Conservation (phyloP, 2,113 vertebrate species). For the Nanorana parkeri region DNA sequence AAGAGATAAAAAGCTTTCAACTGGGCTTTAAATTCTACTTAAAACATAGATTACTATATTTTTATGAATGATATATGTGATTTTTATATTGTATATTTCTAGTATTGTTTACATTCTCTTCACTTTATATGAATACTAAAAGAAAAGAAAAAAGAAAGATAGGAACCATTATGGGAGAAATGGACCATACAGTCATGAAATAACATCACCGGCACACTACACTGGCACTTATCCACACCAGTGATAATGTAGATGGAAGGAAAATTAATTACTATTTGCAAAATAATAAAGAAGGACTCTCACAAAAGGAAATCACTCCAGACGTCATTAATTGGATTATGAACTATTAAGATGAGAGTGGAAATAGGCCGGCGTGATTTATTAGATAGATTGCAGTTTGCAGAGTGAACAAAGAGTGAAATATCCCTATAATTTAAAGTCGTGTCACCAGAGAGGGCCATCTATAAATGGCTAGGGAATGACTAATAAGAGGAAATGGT, state of each 20-base stretch:
- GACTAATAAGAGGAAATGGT: too few relatives aligned
- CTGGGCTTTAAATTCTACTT: too few relatives aligned
- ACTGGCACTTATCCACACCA: slow-evolving; percentile 17
- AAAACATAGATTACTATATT: too few relatives aligned
- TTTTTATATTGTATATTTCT: too few relatives aligned
- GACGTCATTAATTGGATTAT: slow-evolving; percentile 45
- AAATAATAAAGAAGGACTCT: slow-evolving; percentile 42
- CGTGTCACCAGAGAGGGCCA: background rate
- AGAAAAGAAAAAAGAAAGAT: too few relatives aligned
- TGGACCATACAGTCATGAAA: too few relatives aligned
- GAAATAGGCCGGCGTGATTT: slow-evolving; percentile 2
- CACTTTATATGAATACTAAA: too few relatives aligned
- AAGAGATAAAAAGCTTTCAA: too few relatives aligned
- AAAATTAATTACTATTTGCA: slow-evolving; percentile 44
- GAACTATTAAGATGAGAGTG: slow-evolving; percentile 32
- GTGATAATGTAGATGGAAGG: slow-evolving; percentile 29
- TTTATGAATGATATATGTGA: too few relatives aligned
- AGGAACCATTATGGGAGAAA: too few relatives aligned
- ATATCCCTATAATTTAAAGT: slow-evolving; percentile 21
- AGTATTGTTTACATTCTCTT: too few relatives aligned
- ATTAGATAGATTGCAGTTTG: slow-evolving; percentile 40
- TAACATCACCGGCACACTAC: too few relatives aligned
- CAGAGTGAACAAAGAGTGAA: slow-evolving; percentile 17
- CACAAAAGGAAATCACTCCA: slow-evolving; percentile 19
- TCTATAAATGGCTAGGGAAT: background rate